phyloP scores from a whole-genome alignment of 2,888 invertebrate genomes.

The Tortrix viridana region DNA sequence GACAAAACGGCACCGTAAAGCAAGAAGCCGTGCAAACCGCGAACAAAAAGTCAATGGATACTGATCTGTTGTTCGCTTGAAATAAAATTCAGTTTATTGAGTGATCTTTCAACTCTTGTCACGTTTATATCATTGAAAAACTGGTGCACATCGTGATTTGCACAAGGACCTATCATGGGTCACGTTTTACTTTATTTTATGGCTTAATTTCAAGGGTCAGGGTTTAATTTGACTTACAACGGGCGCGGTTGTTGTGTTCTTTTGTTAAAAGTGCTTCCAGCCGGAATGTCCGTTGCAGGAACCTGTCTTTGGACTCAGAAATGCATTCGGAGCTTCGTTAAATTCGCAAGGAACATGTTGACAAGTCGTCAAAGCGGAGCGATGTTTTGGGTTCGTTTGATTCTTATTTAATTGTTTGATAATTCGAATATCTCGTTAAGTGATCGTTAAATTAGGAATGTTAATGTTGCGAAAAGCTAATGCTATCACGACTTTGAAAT shows the following conservation, averaged over 20 bases:
- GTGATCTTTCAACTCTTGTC: slow-evolving; percentile 71
- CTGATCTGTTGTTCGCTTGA: slow-evolving; percentile 71
- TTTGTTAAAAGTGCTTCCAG: slow-evolving; percentile 52
- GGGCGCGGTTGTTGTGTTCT: slow-evolving; percentile 51
- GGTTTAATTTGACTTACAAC: slow-evolving; percentile 55
- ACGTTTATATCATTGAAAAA: slow-evolving; percentile 73
- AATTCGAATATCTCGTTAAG: slow-evolving; percentile 30
- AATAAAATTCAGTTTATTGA: slow-evolving; percentile 81
- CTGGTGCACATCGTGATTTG: slow-evolving; percentile 57
- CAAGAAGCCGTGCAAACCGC: slow-evolving; percentile 61
- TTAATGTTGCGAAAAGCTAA: slow-evolving; percentile 31
- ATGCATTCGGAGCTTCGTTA: slow-evolving; percentile 70
- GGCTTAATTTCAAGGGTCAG: slow-evolving; percentile 60
- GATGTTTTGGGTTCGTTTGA: slow-evolving; percentile 44
- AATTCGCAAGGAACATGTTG: slow-evolving; percentile 65
- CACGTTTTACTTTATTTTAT: slow-evolving; percentile 51
- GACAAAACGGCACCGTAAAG: slow-evolving; percentile 57
- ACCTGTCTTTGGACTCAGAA: slow-evolving; percentile 73
- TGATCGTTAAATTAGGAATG: slow-evolving; percentile 33
- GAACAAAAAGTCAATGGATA: slow-evolving; percentile 65
- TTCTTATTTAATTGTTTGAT: slow-evolving; percentile 32
- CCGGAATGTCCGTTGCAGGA: slow-evolving; percentile 75
- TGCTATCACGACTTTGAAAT: slow-evolving; percentile 29
- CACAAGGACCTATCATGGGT: slow-evolving; percentile 59
- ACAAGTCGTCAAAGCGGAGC: slow-evolving; percentile 49